Conservation (phyloP, 2,113 vertebrate species). For the Trachemys scripta region DNA sequence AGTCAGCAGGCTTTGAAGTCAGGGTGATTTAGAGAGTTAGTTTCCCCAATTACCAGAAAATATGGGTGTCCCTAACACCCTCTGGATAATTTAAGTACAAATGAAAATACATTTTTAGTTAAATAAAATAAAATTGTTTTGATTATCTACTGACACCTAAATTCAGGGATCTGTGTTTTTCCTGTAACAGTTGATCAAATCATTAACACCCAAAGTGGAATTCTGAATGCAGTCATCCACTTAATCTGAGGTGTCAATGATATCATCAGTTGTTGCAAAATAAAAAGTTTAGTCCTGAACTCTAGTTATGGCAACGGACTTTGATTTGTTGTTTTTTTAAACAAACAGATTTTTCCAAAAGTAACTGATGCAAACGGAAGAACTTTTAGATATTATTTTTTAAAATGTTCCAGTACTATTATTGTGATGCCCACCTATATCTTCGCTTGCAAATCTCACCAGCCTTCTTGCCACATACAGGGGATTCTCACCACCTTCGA, state of each 20-base stretch:
- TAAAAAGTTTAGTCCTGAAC: not conserved
- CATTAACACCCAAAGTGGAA: not conserved
- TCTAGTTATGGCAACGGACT: not conserved
- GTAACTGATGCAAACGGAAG: not conserved
- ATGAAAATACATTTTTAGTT: not conserved
- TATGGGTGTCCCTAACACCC: not conserved
- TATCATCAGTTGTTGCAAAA: not conserved
- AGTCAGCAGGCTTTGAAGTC: not conserved
- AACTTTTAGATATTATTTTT: not conserved
- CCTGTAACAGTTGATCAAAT: not conserved
- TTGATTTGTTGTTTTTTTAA: too few species aligned
- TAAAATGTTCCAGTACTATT: not conserved
- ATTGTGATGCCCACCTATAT: constrained; percentile 86
- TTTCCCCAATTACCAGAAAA: not conserved
- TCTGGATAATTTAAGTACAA: not conserved
- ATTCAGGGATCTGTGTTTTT: not conserved
- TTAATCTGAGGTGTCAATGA: not conserved
- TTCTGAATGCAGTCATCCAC: not conserved
- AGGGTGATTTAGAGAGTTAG: not conserved
- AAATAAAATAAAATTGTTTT: too few species aligned
- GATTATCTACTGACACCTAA: not conserved
- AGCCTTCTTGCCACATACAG: constrained; percentile 95
- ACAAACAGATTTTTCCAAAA: too few species aligned
- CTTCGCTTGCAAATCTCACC: constrained; percentile 96
- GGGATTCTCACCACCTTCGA: constrained; percentile 96